Evolutionary conservation across 2,113 vertebrate genomes (phyloP), one percentile per base, ranked within the genome.

Genomic region (Aplodontia rufa): DNA sequence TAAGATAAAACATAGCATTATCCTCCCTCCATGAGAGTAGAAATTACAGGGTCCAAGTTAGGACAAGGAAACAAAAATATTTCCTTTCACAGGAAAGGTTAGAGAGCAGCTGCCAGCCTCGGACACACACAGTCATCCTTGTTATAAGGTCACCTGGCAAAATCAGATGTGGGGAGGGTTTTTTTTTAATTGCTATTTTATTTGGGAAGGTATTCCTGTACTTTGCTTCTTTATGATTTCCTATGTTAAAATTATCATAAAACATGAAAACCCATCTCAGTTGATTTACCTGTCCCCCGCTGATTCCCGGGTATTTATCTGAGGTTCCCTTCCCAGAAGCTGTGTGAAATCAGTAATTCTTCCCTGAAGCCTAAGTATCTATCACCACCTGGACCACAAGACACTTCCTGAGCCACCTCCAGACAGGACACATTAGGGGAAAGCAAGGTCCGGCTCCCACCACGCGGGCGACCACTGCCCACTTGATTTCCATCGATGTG

Each of bases 221-320:
- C 20, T 22, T 91, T 35, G 35, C 42, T 87, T 80, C 66, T 55
- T 90, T 40, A 3, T 5, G 42, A 75, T 32, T 91, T 75, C 35
- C 26, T 83, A 8, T 45, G 58, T 47, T 47, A 45, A 96, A 98
- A 94, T 35, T 35, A 30, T 81, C 37, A 5, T 83, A 95, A 86
- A 95, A 96, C 95, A 96, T 96, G 68, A 80, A 97, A 96, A 40
- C 53, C 2, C 28, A 80, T 53, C 74, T 53, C 90, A 49, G 16
- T 19, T 69, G 37, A 66, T 79, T 51, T 81, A 93, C 91, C 32
- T 95, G 76, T 68, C 82, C 20, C 78, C 97, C 72, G 16, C 58
- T 60, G 75, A 62, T n/a, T 84, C 5, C 17, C 49, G 20, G 28
- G 20, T 84, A 68, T 74, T 75, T 72, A 72, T 86, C 68, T 90